These are phyloP conservation scores for Bacillus rossius DNA, from an alignment of 1,140 invertebrate genomes.

Conservation along the genomic window DNA sequence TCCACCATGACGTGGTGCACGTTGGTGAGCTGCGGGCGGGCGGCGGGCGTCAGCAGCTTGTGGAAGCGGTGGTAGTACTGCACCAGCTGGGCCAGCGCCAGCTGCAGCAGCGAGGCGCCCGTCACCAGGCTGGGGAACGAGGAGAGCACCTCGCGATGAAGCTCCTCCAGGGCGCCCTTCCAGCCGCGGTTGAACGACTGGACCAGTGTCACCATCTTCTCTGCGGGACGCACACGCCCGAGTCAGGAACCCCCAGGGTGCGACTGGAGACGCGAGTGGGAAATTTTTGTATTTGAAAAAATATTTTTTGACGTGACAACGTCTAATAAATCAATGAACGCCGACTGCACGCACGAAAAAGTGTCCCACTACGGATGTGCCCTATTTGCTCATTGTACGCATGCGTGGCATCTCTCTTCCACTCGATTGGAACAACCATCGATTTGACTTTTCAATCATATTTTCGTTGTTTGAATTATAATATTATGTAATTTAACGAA, in stretches of 20 bases:
- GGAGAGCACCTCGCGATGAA: conserved; percentile 89
- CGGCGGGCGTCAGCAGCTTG: conserved; percentile 87
- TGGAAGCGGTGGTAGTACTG: conserved; percentile 98
- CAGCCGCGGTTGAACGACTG: conserved; percentile 87
- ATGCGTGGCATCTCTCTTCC: too few species aligned
- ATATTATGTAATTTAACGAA: too few species aligned
- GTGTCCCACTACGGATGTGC: too few species aligned
- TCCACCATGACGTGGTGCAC: conserved; percentile 99
- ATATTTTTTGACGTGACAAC: too few species aligned
- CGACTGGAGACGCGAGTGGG: neutral
- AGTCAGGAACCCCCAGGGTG: neutral
- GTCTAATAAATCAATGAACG: too few species aligned
- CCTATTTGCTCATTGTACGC: too few species aligned
- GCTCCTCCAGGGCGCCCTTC: conserved; percentile 91
- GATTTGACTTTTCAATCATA: too few species aligned
- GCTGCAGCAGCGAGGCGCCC: conserved; percentile 88
- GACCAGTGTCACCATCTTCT: conserved; percentile 75
- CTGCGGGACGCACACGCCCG: conserved; percentile 34
- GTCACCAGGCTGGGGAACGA: conserved; percentile 96
- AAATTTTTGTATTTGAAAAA: neutral
- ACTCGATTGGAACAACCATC: too few species aligned
- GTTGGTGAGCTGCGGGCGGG: conserved; percentile 88
- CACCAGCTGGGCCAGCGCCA: conserved; percentile 90
- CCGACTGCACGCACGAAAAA: too few species aligned
- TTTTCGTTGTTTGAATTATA: too few species aligned